phyloP scores from a whole-genome alignment of 2,113 vertebrate species.

The Oriolus oriolus region DNA sequence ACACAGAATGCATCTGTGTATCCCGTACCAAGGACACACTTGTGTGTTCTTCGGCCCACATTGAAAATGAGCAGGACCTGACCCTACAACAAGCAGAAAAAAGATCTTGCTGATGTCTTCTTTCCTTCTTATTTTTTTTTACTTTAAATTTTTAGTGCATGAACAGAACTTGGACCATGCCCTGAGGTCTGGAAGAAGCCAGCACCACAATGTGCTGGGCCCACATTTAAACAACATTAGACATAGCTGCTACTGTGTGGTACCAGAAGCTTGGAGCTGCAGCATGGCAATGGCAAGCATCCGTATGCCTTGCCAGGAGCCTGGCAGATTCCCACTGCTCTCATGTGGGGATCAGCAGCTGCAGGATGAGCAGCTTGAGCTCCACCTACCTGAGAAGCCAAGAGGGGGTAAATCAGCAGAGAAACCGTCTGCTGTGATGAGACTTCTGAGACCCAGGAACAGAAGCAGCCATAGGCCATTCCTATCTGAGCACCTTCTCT shows the following conservation, averaged over 20 bases:
- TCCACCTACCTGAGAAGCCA: not conserved
- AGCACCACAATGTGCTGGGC: not conserved
- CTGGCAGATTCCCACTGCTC: not conserved
- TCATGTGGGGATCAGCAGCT: not conserved
- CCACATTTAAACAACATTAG: not conserved
- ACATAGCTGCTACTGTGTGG: not conserved
- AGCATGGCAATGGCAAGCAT: rapidly evolving
- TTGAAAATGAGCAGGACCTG: not conserved
- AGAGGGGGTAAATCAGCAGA: not conserved
- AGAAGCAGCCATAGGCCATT: not conserved
- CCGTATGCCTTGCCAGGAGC: rapidly evolving
- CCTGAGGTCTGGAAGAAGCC: not conserved
- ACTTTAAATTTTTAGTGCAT: not conserved
- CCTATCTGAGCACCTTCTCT: not conserved
- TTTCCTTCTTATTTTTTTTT: not conserved
- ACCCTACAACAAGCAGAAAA: not conserved
- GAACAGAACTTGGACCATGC: not conserved
- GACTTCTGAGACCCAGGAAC: not conserved
- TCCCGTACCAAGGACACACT: not conserved
- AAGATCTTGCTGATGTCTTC: rapidly evolving
- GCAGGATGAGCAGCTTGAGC: not conserved
- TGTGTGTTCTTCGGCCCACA: not conserved
- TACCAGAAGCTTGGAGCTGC: not conserved
- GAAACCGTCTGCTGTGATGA: not conserved
- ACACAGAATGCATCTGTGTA: not conserved